Conservation (phyloP, 1,140 invertebrate species). For the Heliothis subflexa region DNA sequence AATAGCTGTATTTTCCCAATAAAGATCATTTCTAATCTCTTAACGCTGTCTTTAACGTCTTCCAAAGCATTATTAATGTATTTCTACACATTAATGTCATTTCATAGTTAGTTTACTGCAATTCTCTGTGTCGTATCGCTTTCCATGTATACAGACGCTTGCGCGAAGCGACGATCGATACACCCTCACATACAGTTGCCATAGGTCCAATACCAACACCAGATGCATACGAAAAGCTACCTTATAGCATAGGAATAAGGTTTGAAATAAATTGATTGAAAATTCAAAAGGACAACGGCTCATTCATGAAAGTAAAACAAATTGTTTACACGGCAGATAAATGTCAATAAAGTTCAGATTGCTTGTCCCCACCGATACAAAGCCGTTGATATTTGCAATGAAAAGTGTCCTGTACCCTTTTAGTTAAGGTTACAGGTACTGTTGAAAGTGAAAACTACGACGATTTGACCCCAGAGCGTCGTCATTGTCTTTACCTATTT, state of each 20-base stretch:
- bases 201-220: constrained; percentile 38
- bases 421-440: constrained; percentile 20
- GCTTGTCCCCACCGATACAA: constrained; percentile 36
- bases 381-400: constrained; percentile 38
- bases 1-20: constrained; percentile 25
- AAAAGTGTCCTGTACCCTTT: constrained; percentile 40
- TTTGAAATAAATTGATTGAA: constrained; percentile 27
- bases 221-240: constrained; percentile 23
- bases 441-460: constrained; percentile 6
- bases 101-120: neutral
- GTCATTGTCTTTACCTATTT: constrained; percentile 10
- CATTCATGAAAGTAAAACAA: constrained; percentile 57
- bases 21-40: constrained; percentile 17
- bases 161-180: constrained; percentile 74
- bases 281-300: constrained; percentile 35
- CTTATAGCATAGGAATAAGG: constrained; percentile 6
- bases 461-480: constrained; percentile 5
- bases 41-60: neutral
- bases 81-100: constrained; percentile 14
- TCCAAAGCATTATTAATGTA: neutral
- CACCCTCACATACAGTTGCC: constrained; percentile 53
- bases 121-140: constrained; percentile 23
- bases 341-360: constrained; percentile 58
- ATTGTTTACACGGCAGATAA: constrained; percentile 52
- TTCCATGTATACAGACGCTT: constrained; percentile 65